Conservation (phyloP, 2,888 invertebrate species). For the Aphidoletes aphidimyza region DNA sequence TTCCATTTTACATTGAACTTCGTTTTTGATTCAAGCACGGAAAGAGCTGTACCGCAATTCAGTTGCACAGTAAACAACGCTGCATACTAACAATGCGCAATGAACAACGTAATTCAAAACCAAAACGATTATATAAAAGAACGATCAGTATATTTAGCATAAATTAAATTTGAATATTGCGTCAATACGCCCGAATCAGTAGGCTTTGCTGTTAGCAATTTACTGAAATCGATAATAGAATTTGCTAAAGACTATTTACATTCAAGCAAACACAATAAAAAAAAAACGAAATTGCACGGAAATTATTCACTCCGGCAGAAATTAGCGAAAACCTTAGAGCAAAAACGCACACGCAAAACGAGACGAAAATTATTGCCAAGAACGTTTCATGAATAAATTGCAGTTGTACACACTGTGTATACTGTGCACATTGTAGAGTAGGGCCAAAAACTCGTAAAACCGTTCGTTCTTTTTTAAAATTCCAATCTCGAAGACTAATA, state of each 20-base stretch:
- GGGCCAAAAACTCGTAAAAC: not conserved
- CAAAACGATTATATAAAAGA: not conserved
- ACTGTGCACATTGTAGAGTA: no score
- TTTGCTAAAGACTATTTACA: not conserved
- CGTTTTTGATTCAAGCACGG: not conserved
- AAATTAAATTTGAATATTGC: slow-evolving; percentile 32
- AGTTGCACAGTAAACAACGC: no score
- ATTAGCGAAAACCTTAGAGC: not conserved
- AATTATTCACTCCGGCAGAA: not conserved
- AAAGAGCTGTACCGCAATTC: not conserved
- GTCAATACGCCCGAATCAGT: not conserved
- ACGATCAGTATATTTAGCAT: not conserved
- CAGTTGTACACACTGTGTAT: no score
- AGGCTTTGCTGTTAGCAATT: no score
- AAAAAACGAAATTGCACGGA: no score
- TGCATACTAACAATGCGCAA: no score
- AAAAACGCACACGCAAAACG: not conserved
- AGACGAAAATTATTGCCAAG: not conserved
- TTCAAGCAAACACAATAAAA: not conserved
- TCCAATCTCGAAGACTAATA: not conserved
- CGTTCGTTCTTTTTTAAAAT: not conserved
- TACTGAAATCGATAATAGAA: no score
- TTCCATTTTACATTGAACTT: no score
- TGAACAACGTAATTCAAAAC: not conserved
- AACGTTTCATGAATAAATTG: not conserved